phyloP scores from a whole-genome alignment of 2,797 vertebrate species.

The Fistularia commersonii region DNA sequence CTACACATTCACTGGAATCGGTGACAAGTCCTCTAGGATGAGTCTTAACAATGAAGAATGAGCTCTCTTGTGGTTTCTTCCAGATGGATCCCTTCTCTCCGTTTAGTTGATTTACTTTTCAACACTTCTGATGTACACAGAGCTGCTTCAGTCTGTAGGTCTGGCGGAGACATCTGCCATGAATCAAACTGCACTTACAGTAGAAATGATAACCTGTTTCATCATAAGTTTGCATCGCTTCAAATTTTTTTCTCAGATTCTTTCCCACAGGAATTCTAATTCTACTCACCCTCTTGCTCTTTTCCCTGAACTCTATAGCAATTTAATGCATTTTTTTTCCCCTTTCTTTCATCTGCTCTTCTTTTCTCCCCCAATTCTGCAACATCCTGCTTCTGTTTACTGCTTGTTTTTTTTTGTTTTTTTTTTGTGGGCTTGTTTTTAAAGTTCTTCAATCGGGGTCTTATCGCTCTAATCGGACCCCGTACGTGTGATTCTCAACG shows the following conservation, averaged over 20 bases:
- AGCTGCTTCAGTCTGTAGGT: conserved; percentile 13
- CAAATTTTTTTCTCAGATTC: conserved; percentile 3
- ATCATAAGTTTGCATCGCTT: conserved; percentile 6
- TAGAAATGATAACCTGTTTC: conserved; percentile 27
- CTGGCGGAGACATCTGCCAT: conserved; percentile 47
- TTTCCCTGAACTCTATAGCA: conserved; percentile 7
- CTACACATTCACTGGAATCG: not conserved
- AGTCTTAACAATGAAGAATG: not conserved
- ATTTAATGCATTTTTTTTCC: conserved; percentile 9
- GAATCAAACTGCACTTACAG: conserved; percentile 38
- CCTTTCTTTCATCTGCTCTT: not conserved
- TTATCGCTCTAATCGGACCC: conserved; percentile 12
- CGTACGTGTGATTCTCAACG: conserved; percentile 2
- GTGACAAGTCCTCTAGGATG: not conserved
- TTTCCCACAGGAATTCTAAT: conserved; percentile 17
- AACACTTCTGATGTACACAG: conserved; percentile 8
- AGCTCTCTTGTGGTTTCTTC: conserved; percentile 9
- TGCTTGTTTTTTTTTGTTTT: too few species aligned
- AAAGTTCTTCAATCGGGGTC: not conserved
- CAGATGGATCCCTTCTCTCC: conserved; percentile 22
- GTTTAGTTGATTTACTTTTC: conserved; percentile 29
- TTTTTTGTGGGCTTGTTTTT: too few species aligned
- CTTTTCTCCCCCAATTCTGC: not conserved
- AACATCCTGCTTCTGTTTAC: too few species aligned
- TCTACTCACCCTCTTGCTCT: conserved; percentile 8